Evolutionary conservation across 2,888 invertebrate species (phyloP).

Genomic region (Trissoscelio sp.): DNA sequence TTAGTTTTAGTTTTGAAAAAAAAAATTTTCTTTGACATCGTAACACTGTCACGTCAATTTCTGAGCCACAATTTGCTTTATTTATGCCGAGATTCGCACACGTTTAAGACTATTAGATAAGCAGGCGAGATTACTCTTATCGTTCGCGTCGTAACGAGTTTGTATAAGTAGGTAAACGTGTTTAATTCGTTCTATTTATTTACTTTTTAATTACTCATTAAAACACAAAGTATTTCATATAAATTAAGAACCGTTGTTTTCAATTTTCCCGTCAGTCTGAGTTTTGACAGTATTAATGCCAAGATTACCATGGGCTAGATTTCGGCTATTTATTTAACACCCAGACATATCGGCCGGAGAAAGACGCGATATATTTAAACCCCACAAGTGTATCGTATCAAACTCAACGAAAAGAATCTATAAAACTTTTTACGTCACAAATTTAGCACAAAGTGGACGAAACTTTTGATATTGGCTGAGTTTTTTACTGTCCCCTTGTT

Average conservation of each 20-base stretch:
- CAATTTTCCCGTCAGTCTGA: background rate
- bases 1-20: background rate
- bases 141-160: conserved; percentile 34
- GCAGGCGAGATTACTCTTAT: conserved; percentile 47
- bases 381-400: conserved; percentile 9
- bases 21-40: background rate
- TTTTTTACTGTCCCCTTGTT: conserved; percentile 16
- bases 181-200: conserved; percentile 45
- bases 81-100: conserved; percentile 18
- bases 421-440: conserved; percentile 1
- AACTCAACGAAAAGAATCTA: conserved; percentile 3
- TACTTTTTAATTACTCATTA: conserved; percentile 24
- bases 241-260: background rate
- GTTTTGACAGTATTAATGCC: conserved; percentile 1
- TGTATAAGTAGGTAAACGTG: conserved; percentile 53
- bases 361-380: conserved; percentile 15
- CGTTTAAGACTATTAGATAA: conserved; percentile 41
- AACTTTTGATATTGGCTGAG: conserved; percentile 16
- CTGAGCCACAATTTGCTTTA: conserved; percentile 8
- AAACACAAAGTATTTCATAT: background rate
- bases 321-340: conserved; percentile 50
- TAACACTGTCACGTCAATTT: conserved; percentile 3
- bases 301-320: conserved; percentile 62
- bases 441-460: conserved; percentile 2
- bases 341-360: background rate